Conservation (phyloP, 1,140 invertebrate species). For the Wiebesia pumilae region DNA sequence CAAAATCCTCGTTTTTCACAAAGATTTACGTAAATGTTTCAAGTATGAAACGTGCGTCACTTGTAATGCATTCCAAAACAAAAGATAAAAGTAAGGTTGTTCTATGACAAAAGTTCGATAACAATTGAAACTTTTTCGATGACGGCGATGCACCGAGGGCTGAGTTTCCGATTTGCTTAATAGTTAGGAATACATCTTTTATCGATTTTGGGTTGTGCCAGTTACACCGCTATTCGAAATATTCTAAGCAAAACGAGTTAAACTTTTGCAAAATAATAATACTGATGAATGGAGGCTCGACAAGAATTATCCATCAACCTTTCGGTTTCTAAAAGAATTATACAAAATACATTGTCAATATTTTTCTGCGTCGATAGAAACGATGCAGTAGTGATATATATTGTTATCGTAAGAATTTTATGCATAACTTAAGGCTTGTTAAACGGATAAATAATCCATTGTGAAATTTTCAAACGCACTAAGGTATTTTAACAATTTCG, state of each 20-base stretch:
- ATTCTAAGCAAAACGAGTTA: background rate
- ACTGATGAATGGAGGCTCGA: background rate
- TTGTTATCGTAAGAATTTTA: no score
- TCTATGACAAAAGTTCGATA: background rate
- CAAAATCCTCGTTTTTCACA: no score
- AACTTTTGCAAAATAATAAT: background rate
- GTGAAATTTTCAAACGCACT: no score
- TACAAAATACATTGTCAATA: no score
- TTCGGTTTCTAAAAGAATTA: background rate
- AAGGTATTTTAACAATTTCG: no score
- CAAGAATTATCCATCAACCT: background rate
- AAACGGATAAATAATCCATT: no score
- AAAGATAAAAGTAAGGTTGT: background rate
- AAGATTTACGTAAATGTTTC: background rate
- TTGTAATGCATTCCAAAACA: background rate
- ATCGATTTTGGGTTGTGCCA: background rate
- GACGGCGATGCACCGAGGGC: background rate
- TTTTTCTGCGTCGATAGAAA: no score
- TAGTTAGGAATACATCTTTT: background rate
- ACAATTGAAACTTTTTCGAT: background rate
- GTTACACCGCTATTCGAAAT: background rate
- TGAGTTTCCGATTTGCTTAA: background rate
- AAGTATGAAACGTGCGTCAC: background rate
- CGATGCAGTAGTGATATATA: no score
- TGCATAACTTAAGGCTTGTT: no score